Evolutionary conservation across 2,797 vertebrate species (phyloP).

Genomic region (Miichthys miiuy): DNA sequence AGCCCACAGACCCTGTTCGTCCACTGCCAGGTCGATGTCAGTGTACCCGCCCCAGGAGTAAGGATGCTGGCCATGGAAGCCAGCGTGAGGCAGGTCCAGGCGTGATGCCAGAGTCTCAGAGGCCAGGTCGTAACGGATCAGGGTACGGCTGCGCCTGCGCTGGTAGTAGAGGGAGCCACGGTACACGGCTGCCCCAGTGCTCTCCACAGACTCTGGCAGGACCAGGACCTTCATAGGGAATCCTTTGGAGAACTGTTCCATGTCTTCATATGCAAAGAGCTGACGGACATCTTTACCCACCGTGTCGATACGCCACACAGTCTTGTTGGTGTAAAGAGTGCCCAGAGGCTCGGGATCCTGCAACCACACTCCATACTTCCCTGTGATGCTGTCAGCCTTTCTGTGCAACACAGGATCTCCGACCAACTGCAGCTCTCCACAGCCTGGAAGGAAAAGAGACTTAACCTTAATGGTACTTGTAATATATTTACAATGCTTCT

Average conservation of each 20-base stretch:
- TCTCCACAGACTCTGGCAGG: constrained; percentile 90
- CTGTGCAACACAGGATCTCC: constrained; percentile 88
- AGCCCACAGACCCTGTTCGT: constrained; percentile 92
- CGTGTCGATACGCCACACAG: constrained; percentile 91
- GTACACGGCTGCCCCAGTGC: constrained; percentile 91
- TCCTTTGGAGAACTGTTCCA: constrained; percentile 87
- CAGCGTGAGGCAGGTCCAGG: constrained; percentile 87
- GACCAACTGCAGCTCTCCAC: constrained; percentile 90
- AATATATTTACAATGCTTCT: background rate
- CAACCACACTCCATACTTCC: constrained; percentile 97
- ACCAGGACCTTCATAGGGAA: constrained; percentile 92
- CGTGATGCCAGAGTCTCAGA: constrained; percentile 84
- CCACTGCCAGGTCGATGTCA: constrained; percentile 92
- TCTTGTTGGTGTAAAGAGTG: constrained; percentile 82
- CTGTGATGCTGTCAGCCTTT: constrained; percentile 90
- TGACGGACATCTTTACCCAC: constrained; percentile 91
- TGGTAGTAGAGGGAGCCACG: constrained; percentile 91
- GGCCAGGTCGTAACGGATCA: constrained; percentile 88
- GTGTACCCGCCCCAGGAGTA: constrained; percentile 97
- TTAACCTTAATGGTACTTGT: background rate
- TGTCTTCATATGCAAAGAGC: constrained; percentile 90
- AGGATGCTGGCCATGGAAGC: constrained; percentile 92
- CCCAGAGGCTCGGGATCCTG: constrained; percentile 88
- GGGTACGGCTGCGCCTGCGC: constrained; percentile 84
- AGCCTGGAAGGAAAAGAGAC: constrained; percentile 77